Evolutionary conservation across 2,113 vertebrate species (phyloP).

Genomic region (Tragelaphus buxtoni): DNA sequence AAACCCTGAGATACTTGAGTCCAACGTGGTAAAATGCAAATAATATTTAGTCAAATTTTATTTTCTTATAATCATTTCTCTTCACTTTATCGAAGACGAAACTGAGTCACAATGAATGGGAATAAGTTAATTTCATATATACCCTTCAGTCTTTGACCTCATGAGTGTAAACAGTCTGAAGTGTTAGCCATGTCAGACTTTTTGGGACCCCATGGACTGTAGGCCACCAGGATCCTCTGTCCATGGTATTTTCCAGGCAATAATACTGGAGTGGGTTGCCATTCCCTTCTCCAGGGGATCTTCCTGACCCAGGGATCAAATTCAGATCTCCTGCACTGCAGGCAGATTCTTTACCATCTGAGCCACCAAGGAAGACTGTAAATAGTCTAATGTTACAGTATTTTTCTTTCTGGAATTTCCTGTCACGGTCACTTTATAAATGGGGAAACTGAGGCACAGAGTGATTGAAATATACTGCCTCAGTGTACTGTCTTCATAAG

Average conservation of each 20-base stretch:
- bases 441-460: neutral
- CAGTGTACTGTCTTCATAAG: neutral
- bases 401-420: constrained; percentile 31
- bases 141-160: neutral
- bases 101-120: neutral
- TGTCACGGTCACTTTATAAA: neutral
- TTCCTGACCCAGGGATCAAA: neutral
- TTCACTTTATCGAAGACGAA: neutral
- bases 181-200: neutral
- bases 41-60: neutral
- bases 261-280: neutral
- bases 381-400: neutral
- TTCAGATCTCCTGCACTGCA: neutral
- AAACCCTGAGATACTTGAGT: neutral
- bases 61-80: neutral
- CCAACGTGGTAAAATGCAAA: constrained; percentile 14
- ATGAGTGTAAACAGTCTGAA: neutral
- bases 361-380: neutral
- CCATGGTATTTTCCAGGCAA: neutral
- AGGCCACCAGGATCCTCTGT: neutral
- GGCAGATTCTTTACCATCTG: neutral
- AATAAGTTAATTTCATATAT: neutral
- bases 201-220: neutral
- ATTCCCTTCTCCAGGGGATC: neutral
- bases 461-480: neutral